Evolutionary conservation across 1,140 invertebrate species (phyloP).

Genomic region (Neuroterus valhalla): DNA sequence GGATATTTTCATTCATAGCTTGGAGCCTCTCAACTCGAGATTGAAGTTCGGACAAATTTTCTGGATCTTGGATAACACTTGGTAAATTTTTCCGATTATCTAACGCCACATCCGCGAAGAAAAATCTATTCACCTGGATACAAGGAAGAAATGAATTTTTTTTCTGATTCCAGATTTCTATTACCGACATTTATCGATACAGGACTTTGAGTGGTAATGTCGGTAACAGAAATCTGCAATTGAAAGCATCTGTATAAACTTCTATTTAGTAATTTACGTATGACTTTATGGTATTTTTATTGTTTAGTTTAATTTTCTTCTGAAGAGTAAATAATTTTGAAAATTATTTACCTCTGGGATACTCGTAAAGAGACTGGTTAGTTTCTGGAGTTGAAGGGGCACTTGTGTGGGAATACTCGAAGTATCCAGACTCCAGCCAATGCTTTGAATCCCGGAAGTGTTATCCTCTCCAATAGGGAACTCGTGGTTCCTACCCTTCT

Average conservation of each 20-base stretch:
- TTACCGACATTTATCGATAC: too few relatives aligned
- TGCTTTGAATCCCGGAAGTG: conserved; percentile 4
- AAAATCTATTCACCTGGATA: neutral
- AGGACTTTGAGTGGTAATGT: too few relatives aligned
- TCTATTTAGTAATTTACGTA: too few relatives aligned
- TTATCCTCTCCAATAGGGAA: conserved; percentile 2
- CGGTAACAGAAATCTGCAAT: too few relatives aligned
- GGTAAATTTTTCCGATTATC: conserved; percentile 29
- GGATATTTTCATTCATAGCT: conserved; percentile 58
- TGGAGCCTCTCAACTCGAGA: conserved; percentile 61
- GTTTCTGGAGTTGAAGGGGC: neutral
- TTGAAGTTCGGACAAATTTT: conserved; percentile 57
- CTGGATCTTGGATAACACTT: conserved; percentile 47
- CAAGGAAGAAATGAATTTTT: neutral
- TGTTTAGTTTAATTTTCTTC: too few relatives aligned
- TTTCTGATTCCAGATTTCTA: neutral
- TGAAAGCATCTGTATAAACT: too few relatives aligned
- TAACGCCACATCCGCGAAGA: neutral
- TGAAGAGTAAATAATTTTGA: neutral
- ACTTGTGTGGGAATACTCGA: neutral
- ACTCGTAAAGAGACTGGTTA: neutral
- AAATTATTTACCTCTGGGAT: neutral
- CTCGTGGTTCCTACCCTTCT: conserved; percentile 3
- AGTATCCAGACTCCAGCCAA: conserved; percentile 1
- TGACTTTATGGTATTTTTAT: too few relatives aligned